phyloP scores from a whole-genome alignment of 2,113 vertebrate species.

The Engraulis encrasicolus region DNA sequence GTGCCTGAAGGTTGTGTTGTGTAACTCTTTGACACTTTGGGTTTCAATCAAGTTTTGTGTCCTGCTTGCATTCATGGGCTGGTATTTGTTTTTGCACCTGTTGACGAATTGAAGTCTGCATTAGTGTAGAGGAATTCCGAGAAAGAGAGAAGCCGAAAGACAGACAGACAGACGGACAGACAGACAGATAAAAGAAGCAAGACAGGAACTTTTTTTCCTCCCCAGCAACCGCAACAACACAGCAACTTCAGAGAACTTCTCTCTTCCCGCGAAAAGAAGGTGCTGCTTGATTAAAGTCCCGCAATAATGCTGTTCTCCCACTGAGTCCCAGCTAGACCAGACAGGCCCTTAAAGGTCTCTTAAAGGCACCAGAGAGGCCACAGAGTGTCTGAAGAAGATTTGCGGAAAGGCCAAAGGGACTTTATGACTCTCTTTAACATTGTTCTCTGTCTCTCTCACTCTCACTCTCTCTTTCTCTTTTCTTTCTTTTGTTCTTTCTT shows the following conservation, averaged over 20 bases:
- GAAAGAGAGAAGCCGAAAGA: neutral
- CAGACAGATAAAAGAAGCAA: neutral
- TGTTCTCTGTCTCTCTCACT: constrained; percentile 41
- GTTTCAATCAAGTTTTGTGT: neutral
- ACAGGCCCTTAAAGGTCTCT: neutral
- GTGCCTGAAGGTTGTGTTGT: neutral
- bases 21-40: neutral
- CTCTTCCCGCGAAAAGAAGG: neutral
- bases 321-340: neutral
- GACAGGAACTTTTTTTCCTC: neutral
- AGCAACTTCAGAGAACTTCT: neutral
- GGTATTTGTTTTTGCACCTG: neutral
- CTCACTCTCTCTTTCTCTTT: constrained; percentile 66
- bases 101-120: neutral
- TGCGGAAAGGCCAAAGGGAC: constrained; percentile 16
- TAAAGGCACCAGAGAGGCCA: neutral
- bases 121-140: neutral
- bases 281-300: neutral
- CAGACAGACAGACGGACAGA: too few species aligned
- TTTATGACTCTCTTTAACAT: constrained; percentile 60
- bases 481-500: too few species aligned
- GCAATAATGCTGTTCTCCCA: neutral
- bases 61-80: neutral
- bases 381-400: neutral
- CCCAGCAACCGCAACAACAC: too few species aligned